Evolutionary conservation across 2,113 vertebrate species (phyloP), one percentile per base, ranked within the genome.

Genomic region (Mesoclemmys tuberculata): DNA sequence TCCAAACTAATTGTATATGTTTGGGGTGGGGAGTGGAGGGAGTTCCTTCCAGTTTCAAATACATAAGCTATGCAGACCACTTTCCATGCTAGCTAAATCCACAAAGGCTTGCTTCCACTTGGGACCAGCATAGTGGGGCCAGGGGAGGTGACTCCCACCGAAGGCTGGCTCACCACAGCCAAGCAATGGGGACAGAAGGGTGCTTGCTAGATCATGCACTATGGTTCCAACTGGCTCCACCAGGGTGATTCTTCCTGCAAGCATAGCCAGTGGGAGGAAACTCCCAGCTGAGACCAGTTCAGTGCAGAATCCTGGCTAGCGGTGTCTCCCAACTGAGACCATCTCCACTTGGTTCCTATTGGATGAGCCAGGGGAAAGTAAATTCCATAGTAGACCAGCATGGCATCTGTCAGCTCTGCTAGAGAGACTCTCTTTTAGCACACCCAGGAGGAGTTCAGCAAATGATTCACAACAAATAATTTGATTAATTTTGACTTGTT

Each of bases 401-500:
- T 52, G 19, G 24, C 10, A 38, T 79, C 31, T 85, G 80, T 80
- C 48, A 68, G 0, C 80, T 51, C 52, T 3, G 0, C 52, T 92
- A 21, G 1, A 77, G 71, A 93, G 64, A 56, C 8, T 48, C 90
- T n/a, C 24, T 44, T 74, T 85, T 89, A 93, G 27, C 35, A 75
- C 3, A 10, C 49, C 80, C 2, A 1, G 79, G 16, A 96, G n/a
- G 16, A 96, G 31, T 49, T 89, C 81, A 92, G 52, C 78, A 91
- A 87, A 87, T 0, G 0, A 78, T 91, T 8, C 79, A 75, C 80
- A 84, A 82, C 48, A 91, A 74, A 88, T 82, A 18, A 92, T 80
- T 74, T 86, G 71, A 91, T 89, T 95, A 92, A 93, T 83, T 92
- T 80, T 93, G 58, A 31, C 44, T n/a, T 80, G 75, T 87, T 95